phyloP scores from a whole-genome alignment of 2,113 vertebrate species.

The Thunnus maccoyii region DNA sequence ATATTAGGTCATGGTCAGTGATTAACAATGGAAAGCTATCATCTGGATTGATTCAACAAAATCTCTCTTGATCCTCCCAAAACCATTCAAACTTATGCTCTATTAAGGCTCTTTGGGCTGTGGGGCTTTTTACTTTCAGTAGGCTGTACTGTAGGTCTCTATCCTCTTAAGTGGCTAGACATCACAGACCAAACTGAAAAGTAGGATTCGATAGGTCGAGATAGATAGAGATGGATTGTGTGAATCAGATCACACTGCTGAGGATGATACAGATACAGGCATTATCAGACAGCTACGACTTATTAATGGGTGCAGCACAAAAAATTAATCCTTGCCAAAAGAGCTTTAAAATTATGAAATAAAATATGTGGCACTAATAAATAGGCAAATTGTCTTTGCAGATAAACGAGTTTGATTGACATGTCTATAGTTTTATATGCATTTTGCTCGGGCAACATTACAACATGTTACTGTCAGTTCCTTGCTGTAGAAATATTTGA shows the following conservation, averaged over 20 bases:
- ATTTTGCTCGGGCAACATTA: conserved; percentile 20
- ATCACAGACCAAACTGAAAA: conserved; percentile 59
- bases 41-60: conserved; percentile 82
- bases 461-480: conserved; percentile 32
- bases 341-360: conserved; percentile 64
- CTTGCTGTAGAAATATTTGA: conserved; percentile 61
- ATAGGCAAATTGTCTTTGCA: conserved; percentile 50
- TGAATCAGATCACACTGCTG: conserved; percentile 67
- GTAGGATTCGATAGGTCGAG: conserved; percentile 70
- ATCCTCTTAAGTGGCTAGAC: conserved; percentile 83
- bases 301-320: conserved; percentile 67
- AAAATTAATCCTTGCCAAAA: conserved; percentile 79
- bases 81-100: conserved; percentile 79
- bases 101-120: conserved; percentile 78
- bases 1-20: conserved; percentile 78
- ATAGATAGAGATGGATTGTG: conserved; percentile 74
- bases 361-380: conserved; percentile 59
- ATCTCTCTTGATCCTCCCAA: conserved; percentile 82
- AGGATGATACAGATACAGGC: conserved; percentile 66
- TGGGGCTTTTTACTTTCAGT: conserved; percentile 73
- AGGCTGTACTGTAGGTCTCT: conserved; percentile 61
- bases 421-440: conserved; percentile 7
- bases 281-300: conserved; percentile 72
- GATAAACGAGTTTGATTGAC: conserved; percentile 39
- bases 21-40: conserved; percentile 83